A percentile compares a stretch with the other conserved stretches of the same genome.
Conservation (phyloP, 2,888 invertebrate genomes). For the Thysanoteuthis rhombus region DNA sequence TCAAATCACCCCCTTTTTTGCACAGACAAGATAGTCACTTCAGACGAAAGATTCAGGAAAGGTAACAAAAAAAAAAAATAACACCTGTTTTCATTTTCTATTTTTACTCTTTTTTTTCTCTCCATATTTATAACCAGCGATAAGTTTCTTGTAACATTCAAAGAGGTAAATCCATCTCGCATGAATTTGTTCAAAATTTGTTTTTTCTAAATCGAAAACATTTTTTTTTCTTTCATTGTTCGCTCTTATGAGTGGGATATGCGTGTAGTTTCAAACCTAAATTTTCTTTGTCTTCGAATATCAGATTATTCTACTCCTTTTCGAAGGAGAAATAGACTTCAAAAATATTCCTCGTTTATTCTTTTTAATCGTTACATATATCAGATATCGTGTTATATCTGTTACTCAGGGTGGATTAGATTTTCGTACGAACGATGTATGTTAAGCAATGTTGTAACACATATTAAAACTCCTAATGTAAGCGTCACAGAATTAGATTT, state of each 20-base stretch:
- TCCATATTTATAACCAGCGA: neutral
- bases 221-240: no score
- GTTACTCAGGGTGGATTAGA: neutral
- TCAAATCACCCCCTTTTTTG: neutral
- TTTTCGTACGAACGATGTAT: no score
- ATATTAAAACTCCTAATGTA: neutral
- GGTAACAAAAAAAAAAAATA: constrained; percentile 2
- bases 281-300: no score
- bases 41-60: constrained; percentile 21
- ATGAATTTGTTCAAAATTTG: no score
- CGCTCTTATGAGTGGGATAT: no score
- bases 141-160: no score
- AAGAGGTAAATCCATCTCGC: no score
- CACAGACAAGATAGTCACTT: constrained; percentile 23
- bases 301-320: no score
- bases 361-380: neutral
- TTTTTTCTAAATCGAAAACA: no score
- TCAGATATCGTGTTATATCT: neutral
- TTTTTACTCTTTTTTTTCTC: neutral
- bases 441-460: neutral
- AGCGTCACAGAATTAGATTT: neutral
- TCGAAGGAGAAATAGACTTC: no score
- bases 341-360: neutral
- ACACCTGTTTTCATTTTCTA: neutral
- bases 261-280: no score